These are phyloP conservation scores for Trissolcus brochymenae DNA, from an alignment of 2,888 invertebrate species.

Conservation along the genomic window DNA sequence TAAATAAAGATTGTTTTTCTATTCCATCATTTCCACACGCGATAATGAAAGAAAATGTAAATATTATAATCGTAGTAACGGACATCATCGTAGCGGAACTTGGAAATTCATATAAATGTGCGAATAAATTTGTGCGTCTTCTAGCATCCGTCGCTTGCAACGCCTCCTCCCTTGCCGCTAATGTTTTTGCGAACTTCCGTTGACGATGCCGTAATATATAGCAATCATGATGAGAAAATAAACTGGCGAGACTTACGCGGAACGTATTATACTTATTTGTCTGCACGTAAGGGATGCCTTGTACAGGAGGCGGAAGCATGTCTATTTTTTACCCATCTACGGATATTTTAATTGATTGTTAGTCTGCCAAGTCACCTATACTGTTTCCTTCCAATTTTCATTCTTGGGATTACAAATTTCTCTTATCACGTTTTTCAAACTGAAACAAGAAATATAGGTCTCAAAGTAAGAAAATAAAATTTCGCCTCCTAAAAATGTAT, in stretches of 20 bases:
- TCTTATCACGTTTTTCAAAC: not conserved
- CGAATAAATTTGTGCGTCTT: conserved; percentile 26
- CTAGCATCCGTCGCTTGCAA: conserved; percentile 32
- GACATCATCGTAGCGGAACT: not conserved
- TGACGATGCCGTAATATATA: conserved; percentile 47
- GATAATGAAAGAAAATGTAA: conserved; percentile 12
- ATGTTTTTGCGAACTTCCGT: conserved; percentile 53
- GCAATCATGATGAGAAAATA: conserved; percentile 45
- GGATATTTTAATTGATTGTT: conserved; percentile 54
- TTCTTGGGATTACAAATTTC: not conserved
- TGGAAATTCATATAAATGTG: conserved; percentile 12
- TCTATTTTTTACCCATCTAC: conserved; percentile 28
- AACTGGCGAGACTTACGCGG: conserved; percentile 47
- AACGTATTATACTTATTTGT: conserved; percentile 54
- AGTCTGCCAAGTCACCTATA: conserved; percentile 18
- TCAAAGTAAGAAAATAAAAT: not conserved
- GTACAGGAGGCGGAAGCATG: conserved; percentile 42
- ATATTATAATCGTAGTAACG: not conserved
- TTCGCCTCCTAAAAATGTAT: not conserved
- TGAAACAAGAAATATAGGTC: not conserved
- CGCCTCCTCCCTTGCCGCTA: conserved; percentile 12
- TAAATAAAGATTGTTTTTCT: conserved; percentile 1
- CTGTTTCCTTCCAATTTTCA: conserved; percentile 10
- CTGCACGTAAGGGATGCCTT: conserved; percentile 47
- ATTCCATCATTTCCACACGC: conserved; percentile 13